phyloP scores from a whole-genome alignment of 2,888 invertebrate species.

The Conomelus anceps region DNA sequence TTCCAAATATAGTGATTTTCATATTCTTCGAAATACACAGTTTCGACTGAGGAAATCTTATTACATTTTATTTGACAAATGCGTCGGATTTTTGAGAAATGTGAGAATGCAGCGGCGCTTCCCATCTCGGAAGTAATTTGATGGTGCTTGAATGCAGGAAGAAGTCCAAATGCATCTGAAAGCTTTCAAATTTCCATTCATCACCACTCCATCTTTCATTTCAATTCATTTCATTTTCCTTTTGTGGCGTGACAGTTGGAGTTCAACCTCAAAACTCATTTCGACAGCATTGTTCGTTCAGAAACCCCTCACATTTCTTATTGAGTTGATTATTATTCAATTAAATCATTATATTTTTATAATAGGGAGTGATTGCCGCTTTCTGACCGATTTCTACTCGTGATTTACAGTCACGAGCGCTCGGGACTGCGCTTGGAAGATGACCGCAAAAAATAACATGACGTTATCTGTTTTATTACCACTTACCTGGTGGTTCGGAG shows the following conservation, averaged over 20 bases:
- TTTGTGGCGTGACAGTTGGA: neutral
- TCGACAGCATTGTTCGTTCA: too few relatives aligned
- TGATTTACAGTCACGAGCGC: too few relatives aligned
- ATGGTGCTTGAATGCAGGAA: neutral
- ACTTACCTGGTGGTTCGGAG: too few relatives aligned
- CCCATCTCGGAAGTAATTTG: neutral
- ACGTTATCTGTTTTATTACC: too few relatives aligned
- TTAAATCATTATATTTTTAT: too few relatives aligned
- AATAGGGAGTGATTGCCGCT: too few relatives aligned
- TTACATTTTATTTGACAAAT: neutral
- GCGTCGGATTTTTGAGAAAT: neutral
- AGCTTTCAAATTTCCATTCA: neutral
- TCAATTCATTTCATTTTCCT: neutral
- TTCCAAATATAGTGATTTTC: neutral
- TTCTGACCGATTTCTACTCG: too few relatives aligned
- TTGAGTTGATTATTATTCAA: too few relatives aligned
- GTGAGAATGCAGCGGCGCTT: neutral
- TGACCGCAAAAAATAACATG: too few relatives aligned
- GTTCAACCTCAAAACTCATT: neutral
- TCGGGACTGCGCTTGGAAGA: too few relatives aligned
- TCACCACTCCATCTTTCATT: neutral
- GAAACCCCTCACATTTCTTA: too few relatives aligned
- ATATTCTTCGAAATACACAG: neutral
- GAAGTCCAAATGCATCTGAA: neutral
- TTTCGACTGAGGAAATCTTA: neutral